Evolutionary conservation across 2,888 invertebrate species (phyloP).

Genomic region (Ormyrus rosae): DNA sequence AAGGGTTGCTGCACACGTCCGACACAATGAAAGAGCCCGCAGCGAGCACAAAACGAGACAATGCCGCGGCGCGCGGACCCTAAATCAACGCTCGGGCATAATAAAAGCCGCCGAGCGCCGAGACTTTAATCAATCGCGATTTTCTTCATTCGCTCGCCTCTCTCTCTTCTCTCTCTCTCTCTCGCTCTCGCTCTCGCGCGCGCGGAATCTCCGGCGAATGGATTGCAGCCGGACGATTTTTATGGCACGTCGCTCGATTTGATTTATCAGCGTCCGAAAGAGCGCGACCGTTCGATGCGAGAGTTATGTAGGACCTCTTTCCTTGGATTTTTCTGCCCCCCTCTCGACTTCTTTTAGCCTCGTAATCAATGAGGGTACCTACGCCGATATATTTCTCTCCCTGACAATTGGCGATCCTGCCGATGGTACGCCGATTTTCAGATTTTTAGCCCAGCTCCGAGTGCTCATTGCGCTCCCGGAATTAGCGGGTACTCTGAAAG

Average conservation of each 20-base stretch:
- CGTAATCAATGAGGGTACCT: conserved; percentile 11
- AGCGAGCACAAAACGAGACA: conserved; percentile 65
- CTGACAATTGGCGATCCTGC: conserved; percentile 7
- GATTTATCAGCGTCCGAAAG: conserved; percentile 24
- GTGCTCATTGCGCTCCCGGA: too few relatives aligned
- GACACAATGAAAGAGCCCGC: conserved; percentile 70
- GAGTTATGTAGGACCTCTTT: neutral
- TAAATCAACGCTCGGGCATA: conserved; percentile 73
- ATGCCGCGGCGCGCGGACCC: conserved; percentile 66
- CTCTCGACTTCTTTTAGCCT: neutral
- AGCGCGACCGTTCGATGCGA: conserved; percentile 17
- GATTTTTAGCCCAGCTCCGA: neutral
- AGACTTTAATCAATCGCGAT: conserved; percentile 70
- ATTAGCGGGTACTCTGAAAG: too few relatives aligned
- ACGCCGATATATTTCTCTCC: conserved; percentile 17
- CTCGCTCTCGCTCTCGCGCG: neutral
- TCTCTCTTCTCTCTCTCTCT: conserved; percentile 28
- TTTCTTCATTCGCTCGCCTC: conserved; percentile 61
- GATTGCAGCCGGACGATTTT: conserved; percentile 18
- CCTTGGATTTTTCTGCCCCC: conserved; percentile 13
- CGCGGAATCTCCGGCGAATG: neutral
- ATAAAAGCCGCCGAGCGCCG: conserved; percentile 65
- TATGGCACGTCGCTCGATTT: conserved; percentile 8
- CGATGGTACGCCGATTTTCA: conserved; percentile 31
- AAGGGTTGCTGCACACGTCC: conserved; percentile 52